A percentile compares a stretch with the other conserved stretches of the same genome.
Evolutionary conservation across 2,113 vertebrate genomes (phyloP).

Genomic region (Paramormyrops kingsleyae): DNA sequence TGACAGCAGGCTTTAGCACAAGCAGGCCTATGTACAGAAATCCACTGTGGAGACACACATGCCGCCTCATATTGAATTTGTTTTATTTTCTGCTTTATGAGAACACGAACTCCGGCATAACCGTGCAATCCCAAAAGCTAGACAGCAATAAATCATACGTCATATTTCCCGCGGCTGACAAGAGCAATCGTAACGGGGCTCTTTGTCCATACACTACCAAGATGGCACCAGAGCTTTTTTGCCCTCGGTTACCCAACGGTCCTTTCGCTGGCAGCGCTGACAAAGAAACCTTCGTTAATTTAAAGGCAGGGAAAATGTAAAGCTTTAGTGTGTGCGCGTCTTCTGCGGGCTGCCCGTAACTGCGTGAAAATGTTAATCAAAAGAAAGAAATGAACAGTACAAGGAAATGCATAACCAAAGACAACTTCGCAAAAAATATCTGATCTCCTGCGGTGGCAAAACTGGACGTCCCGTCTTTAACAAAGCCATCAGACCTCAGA

Average conservation of each 20-base stretch:
- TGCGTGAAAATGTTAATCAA: not conserved
- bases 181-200: conserved; percentile 42
- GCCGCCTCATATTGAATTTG: not conserved
- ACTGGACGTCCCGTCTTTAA: not conserved
- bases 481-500: not conserved
- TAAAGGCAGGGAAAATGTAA: not conserved
- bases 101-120: conserved; percentile 2
- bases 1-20: not conserved
- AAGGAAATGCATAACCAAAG: not conserved
- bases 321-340: not conserved
- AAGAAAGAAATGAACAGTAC: not conserved
- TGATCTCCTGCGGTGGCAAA: not conserved
- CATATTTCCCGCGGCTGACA: conserved; percentile 41
- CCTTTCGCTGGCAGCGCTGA: not conserved
- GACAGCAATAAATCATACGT: conserved; percentile 53
- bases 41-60: not conserved
- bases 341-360: not conserved
- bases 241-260: not conserved
- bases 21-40: not conserved
- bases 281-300: conserved; percentile 16
- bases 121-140: conserved; percentile 12
- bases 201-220: conserved; percentile 34
- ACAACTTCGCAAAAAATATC: conserved; percentile 2
- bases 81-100: not conserved
- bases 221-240: not conserved